Evolutionary conservation across 2,797 vertebrate genomes (phyloP).

Genomic region (Takifugu rubripes): DNA sequence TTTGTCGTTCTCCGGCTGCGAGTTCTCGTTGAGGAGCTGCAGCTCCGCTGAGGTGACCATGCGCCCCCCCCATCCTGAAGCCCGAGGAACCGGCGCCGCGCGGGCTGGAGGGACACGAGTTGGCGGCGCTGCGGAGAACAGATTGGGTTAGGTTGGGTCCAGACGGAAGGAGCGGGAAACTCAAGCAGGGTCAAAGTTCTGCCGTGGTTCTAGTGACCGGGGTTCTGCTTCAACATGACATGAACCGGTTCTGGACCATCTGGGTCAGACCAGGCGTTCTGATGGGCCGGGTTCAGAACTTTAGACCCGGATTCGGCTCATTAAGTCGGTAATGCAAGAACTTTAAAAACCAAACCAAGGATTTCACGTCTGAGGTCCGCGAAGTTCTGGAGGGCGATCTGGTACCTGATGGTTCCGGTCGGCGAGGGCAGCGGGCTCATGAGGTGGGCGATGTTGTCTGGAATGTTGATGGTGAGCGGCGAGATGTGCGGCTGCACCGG

Average conservation of each 20-base stretch:
- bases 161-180: no score
- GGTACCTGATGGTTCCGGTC: conserved; percentile 95
- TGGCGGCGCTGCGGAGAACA: conserved; percentile 84
- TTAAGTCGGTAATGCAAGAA: no score
- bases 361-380: no score
- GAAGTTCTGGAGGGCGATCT: no score
- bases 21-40: conserved; percentile 88
- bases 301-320: no score
- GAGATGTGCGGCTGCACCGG: conserved; percentile 93
- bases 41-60: conserved; percentile 86
- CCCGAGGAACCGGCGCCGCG: conserved; percentile 92
- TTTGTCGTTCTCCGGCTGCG: conserved; percentile 94
- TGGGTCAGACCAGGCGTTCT: conserved; percentile 28
- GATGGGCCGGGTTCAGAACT: background rate
- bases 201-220: no score
- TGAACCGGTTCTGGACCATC: conserved; percentile 10
- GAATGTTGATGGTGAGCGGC: conserved; percentile 97
- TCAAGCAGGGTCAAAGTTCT: no score
- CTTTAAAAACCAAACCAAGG: no score
- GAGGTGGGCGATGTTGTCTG: conserved; percentile 94
- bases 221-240: no score
- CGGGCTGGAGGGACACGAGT: conserved; percentile 98
- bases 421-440: conserved; percentile 96
- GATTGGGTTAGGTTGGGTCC: no score
- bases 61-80: conserved; percentile 87